Base-by-base conservation (phyloP, 2,888 invertebrate species). In the Athalia circularis region DNA sequence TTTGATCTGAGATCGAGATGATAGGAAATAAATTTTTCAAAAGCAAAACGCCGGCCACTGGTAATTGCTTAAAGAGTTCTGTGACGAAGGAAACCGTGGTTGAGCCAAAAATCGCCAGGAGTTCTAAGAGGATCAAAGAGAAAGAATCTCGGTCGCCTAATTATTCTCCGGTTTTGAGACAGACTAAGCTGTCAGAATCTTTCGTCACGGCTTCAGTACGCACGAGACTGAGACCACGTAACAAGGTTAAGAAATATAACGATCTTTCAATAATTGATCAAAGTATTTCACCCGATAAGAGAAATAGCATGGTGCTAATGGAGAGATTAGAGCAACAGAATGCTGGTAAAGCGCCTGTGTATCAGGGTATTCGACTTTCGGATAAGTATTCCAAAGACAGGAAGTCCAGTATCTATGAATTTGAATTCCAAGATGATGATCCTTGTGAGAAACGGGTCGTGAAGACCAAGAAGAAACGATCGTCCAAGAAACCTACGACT, bases 391-490 rank as follows among this genome's bases (percentile, higher is more conserved):
- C 1, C 3, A 11, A 77, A 7, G 64, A 81, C 15, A 54, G 64
- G n/a, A 64, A 64, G 13, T 72, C 64, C 5, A 64, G 61, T 5
- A n/a, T 83, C 15, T 83, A 83, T 77, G 79, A 82, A 62, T 82
- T 82, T 75, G 45, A 72, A 8, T 79, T 82, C 65, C 79, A 80
- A 57, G 70, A 68, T 59, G 79, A 80, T 59, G 80, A 81, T 13
- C 72, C 78, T 3, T 11, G 5, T 0, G 78, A 78, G 48, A 78
- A 54, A 65, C 29, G 15, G 11, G 9, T 29, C 29, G 29, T 5
- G 11, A 78, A 48, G n/a, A 48, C 79, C 47, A 80, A 79, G n/a
- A 57, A 47, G 59, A 72, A 59, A 6, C 48, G 50, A 68, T 3
- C 29, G 5, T 11, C n/a, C 2, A 68, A 29, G 29, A 68, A 68